Percentiles rank a stretch among this genome's conserved stretches.
Conservation (phyloP, 1,140 invertebrate species). For the Zaprionus davidi region DNA sequence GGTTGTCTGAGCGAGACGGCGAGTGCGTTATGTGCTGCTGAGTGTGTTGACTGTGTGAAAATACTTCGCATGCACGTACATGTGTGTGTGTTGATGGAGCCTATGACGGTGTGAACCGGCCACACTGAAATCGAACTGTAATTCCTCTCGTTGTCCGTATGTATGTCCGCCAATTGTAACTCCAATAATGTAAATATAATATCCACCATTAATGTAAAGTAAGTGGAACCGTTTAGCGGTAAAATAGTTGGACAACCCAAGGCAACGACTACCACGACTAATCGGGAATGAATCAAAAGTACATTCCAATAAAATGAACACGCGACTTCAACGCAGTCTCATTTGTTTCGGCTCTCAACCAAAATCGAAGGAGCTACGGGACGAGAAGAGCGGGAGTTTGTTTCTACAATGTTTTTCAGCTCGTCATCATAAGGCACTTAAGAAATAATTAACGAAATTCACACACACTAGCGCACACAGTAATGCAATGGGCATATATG, state of each 20-base stretch:
- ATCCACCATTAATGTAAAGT: slow-evolving; percentile 12
- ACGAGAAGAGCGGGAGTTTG: slow-evolving; percentile 13
- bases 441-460: slow-evolving; percentile 68
- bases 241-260: slow-evolving; percentile 1
- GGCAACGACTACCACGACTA: neutral
- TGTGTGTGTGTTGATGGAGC: slow-evolving; percentile 55
- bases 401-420: slow-evolving; percentile 40
- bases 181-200: slow-evolving; percentile 26
- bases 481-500: slow-evolving; percentile 32
- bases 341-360: slow-evolving; percentile 25
- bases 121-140: slow-evolving; percentile 56
- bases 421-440: slow-evolving; percentile 30
- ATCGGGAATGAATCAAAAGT: slow-evolving; percentile 20
- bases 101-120: slow-evolving; percentile 76
- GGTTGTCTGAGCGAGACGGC: slow-evolving; percentile 48
- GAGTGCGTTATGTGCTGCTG: slow-evolving; percentile 30
- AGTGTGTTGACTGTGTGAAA: slow-evolving; percentile 26
- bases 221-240: neutral
- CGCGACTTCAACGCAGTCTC: slow-evolving; percentile 33
- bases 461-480: slow-evolving; percentile 32
- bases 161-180: slow-evolving; percentile 13
- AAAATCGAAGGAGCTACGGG: neutral
- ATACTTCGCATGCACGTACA: slow-evolving; percentile 22
- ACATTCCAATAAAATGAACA: slow-evolving; percentile 24
- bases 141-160: slow-evolving; percentile 16